Conservation (phyloP, 2,797 vertebrate genomes). For the Brachyalestes nurse region DNA sequence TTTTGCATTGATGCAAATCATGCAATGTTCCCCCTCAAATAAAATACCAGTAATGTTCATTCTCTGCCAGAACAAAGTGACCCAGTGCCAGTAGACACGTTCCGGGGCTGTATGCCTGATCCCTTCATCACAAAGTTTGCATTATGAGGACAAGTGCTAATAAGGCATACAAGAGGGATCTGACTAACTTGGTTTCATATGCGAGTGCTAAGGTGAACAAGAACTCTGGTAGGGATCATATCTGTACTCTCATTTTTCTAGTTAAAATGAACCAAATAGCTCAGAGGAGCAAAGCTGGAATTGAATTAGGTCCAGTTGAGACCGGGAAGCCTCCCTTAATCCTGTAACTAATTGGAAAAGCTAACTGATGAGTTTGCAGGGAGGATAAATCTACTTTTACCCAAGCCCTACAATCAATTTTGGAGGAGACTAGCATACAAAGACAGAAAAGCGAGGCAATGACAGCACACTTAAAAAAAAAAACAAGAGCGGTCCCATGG, state of each 20-base stretch:
- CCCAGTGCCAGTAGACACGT: no score
- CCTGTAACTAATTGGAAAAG: constrained; percentile 48
- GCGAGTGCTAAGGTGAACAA: constrained; percentile 31
- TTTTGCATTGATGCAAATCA: background rate
- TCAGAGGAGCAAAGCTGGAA: constrained; percentile 35
- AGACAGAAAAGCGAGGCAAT: constrained; percentile 23
- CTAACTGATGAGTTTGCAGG: constrained; percentile 50
- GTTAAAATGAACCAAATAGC: constrained; percentile 35
- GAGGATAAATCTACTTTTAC: constrained; percentile 51
- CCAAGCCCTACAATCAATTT: constrained; percentile 28
- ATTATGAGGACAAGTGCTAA: background rate
- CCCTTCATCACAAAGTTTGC: background rate
- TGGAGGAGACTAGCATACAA: constrained; percentile 28
- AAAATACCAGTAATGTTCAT: background rate
- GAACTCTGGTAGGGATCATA: constrained; percentile 28
- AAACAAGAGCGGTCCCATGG: background rate
- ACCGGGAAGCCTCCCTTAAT: constrained; percentile 41
- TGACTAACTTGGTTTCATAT: constrained; percentile 12
- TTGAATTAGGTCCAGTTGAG: constrained; percentile 39
- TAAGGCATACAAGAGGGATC: constrained; percentile 14
- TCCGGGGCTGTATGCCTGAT: background rate
- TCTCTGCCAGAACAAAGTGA: background rate
- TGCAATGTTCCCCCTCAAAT: no score
- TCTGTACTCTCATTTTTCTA: constrained; percentile 7
- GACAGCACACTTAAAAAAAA: constrained; percentile 6